A percentile compares a stretch with the other conserved stretches of the same genome.
phyloP scores from a whole-genome alignment of 64 coral and sea anemone species.

The Actinia equina region DNA sequence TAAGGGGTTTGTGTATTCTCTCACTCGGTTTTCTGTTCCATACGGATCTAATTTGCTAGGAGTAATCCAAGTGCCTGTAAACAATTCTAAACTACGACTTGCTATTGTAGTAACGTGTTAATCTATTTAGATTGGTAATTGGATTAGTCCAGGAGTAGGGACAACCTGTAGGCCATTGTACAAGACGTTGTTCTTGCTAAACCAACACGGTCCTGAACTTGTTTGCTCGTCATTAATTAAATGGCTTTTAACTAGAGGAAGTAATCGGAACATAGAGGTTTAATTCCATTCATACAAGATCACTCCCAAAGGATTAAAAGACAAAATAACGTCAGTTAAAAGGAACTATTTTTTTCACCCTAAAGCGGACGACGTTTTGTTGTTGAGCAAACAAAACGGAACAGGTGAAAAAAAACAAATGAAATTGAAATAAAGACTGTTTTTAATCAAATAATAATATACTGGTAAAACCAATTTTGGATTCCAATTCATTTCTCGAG shows the following conservation, averaged over 20 bases:
- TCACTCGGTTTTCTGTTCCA: background rate
- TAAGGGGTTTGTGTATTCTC: background rate
- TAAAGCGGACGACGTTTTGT: conserved; percentile 5
- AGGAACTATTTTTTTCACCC: background rate
- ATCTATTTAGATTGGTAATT: conserved; percentile 23
- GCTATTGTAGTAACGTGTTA: conserved; percentile 12
- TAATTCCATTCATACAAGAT: background rate
- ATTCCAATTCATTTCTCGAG: background rate
- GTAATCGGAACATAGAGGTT: background rate
- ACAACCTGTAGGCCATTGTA: background rate
- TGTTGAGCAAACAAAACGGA: background rate
- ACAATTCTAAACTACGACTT: conserved; percentile 2
- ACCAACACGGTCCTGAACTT: background rate
- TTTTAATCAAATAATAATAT: background rate
- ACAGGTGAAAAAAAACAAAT: conserved; percentile 15
- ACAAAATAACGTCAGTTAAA: conserved; percentile 17
- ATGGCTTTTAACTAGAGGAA: conserved; percentile 22
- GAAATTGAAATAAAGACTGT: conserved; percentile 15
- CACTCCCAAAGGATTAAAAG: background rate
- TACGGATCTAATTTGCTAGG: background rate
- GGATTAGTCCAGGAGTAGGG: background rate
- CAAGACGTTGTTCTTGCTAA: conserved; percentile 3
- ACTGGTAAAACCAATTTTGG: background rate
- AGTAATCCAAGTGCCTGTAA: conserved; percentile 10
- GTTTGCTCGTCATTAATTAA: conserved; percentile 3